These are phyloP conservation scores for Neoarius graeffei DNA, from an alignment of 2,113 vertebrate species.

Conservation along the genomic window DNA sequence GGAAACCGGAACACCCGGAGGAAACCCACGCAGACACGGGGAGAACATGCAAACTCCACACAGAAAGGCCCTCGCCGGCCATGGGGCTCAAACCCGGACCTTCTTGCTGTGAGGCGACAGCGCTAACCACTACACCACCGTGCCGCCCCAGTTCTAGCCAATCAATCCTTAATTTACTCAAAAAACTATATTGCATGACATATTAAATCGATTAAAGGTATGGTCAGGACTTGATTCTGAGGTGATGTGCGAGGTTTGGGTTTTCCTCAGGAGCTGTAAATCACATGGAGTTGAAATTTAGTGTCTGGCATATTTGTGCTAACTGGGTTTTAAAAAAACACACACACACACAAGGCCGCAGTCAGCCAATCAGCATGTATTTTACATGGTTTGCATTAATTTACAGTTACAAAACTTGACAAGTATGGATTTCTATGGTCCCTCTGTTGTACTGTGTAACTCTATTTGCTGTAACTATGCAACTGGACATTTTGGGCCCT, in stretches of 20 bases:
- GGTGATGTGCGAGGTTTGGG: neutral
- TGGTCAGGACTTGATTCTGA: neutral
- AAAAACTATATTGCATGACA: neutral
- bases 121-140: too few species aligned
- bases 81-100: too few species aligned
- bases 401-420: neutral
- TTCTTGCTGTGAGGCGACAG: too few species aligned
- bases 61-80: too few species aligned
- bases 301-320: neutral
- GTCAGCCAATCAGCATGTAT: neutral
- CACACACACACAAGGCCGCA: neutral
- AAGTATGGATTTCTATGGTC: neutral
- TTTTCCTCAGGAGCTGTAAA: neutral
- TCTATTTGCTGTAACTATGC: neutral
- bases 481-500: neutral
- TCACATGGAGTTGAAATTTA: neutral
- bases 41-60: too few species aligned
- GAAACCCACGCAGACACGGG: too few species aligned
- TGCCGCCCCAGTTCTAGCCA: neutral
- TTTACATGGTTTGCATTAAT: neutral
- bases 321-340: neutral
- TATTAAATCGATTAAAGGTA: neutral
- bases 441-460: neutral
- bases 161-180: neutral
- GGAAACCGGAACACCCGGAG: too few species aligned